phyloP scores from a whole-genome alignment of 2,113 vertebrate species.

The Hydrochoerus hydrochaeris region DNA sequence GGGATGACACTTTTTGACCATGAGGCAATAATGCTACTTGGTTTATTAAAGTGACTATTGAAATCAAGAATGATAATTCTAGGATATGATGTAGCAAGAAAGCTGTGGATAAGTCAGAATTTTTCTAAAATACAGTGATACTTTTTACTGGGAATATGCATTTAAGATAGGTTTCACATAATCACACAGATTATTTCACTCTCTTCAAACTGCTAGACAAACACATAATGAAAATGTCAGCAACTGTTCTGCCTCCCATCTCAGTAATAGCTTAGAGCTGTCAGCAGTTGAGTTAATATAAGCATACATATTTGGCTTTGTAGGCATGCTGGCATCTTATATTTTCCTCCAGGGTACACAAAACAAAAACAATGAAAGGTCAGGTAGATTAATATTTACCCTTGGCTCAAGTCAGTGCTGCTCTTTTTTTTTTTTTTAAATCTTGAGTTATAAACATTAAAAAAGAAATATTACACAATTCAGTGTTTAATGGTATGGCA shows the following conservation, averaged over 20 bases:
- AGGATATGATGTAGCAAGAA: not conserved
- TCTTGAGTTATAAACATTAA: slow-evolving; percentile 50
- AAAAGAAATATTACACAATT: slow-evolving; percentile 50
- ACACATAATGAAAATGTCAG: slow-evolving; percentile 30
- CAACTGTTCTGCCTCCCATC: not conserved
- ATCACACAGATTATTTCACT: slow-evolving; percentile 49
- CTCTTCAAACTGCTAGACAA: slow-evolving; percentile 1
- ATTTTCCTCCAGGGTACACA: slow-evolving; percentile 49
- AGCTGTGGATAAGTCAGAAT: not conserved
- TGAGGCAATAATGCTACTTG: not conserved
- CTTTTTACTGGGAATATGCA: slow-evolving; percentile 51
- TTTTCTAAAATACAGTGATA: not conserved
- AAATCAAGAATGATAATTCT: not conserved
- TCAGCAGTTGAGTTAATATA: slow-evolving; percentile 27
- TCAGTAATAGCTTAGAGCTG: not conserved
- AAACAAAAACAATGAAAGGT: slow-evolving; percentile 66
- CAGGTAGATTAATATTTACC: slow-evolving; percentile 61
- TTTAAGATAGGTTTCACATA: not conserved
- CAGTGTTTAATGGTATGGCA: slow-evolving; percentile 21
- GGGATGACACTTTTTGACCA: not conserved
- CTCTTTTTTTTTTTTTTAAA: slow-evolving; percentile 59
- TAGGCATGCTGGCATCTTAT: not conserved
- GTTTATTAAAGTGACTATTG: not conserved
- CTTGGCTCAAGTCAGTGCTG: slow-evolving; percentile 12
- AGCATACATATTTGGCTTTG: slow-evolving; percentile 35